Conservation (phyloP, 2,113 vertebrate genomes). For the Plestiodon gilberti region DNA sequence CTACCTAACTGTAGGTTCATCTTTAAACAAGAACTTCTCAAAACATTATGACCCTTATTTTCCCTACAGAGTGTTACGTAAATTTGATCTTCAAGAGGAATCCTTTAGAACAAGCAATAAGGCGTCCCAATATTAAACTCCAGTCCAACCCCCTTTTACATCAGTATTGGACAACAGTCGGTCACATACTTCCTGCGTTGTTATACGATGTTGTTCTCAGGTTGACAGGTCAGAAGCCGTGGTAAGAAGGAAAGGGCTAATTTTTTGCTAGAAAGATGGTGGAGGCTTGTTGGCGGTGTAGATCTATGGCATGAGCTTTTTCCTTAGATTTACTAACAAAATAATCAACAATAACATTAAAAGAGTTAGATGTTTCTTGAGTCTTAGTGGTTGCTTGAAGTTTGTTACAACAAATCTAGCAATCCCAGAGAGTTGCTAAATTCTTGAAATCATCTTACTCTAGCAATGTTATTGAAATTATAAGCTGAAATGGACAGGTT, state of each 20-base stretch:
- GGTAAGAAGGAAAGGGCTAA: conserved; percentile 87
- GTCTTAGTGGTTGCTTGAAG: conserved; percentile 46
- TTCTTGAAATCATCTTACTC: conserved; percentile 47
- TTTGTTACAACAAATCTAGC: background rate
- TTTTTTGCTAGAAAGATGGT: conserved; percentile 72
- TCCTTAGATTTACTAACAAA: conserved; percentile 66
- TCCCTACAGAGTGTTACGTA: conserved; percentile 86
- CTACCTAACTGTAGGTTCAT: conserved; percentile 51
- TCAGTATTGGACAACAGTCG: conserved; percentile 83
- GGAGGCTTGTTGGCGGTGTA: conserved; percentile 67
- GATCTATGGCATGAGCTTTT: conserved; percentile 74
- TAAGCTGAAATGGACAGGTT: conserved; percentile 72
- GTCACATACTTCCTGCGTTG: conserved; percentile 82
- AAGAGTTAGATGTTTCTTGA: conserved; percentile 50
- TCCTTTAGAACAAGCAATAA: conserved; percentile 87
- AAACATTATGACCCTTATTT: conserved; percentile 79
- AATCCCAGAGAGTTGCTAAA: conserved; percentile 25
- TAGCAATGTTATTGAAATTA: conserved; percentile 75
- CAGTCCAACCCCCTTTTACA: conserved; percentile 80
- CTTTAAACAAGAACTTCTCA: conserved; percentile 65
- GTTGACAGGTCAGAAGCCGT: conserved; percentile 88
- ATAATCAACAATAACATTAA: conserved; percentile 67
- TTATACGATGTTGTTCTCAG: conserved; percentile 87
- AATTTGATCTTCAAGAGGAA: conserved; percentile 83
- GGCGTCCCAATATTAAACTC: conserved; percentile 83